Conservation (phyloP, 2,888 invertebrate genomes). For the Bellardia bayeri region DNA sequence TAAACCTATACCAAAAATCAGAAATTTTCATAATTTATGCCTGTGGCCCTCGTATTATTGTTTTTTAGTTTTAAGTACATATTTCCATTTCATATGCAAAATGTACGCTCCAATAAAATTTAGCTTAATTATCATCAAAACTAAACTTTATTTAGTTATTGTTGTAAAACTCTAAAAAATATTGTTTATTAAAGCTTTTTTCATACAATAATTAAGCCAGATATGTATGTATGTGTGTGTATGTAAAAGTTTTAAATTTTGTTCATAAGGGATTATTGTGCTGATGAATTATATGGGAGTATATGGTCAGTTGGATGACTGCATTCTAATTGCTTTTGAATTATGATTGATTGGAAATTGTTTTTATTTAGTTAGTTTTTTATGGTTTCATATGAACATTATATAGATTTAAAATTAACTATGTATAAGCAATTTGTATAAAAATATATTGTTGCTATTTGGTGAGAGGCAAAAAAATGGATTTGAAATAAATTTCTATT, state of each 20-base stretch:
- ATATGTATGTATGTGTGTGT: not conserved
- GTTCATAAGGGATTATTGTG: slow-evolving; percentile 13
- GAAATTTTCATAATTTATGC: not conserved
- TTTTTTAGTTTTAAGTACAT: not conserved
- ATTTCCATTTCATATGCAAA: not conserved
- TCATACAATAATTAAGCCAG: not conserved
- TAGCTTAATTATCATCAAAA: slow-evolving; percentile 51
- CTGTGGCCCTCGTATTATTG: not conserved
- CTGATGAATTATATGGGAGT: slow-evolving; percentile 27
- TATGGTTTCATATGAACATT: not conserved
- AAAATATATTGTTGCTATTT: not conserved
- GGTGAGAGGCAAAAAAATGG: not conserved
- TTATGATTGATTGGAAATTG: slow-evolving; percentile 73
- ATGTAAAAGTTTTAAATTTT: slow-evolving; percentile 1
- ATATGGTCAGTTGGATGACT: slow-evolving; percentile 59
- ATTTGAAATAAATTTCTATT: slow-evolving; percentile 8
- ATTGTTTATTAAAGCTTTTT: slow-evolving; percentile 26
- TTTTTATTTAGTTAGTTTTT: slow-evolving; percentile 21
- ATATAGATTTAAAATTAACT: slow-evolving; percentile 23
- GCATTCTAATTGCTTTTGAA: slow-evolving; percentile 75
- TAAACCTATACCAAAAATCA: too few relatives aligned
- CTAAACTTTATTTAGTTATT: slow-evolving; percentile 15
- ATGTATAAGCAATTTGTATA: not conserved
- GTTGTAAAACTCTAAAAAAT: not conserved
- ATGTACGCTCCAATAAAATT: slow-evolving; percentile 14